Percentiles rank a stretch among this genome's conserved stretches.
These are phyloP conservation scores for Polydrusus pterygomalis DNA, from an alignment of 2,888 invertebrate species.

Conservation along the genomic window DNA sequence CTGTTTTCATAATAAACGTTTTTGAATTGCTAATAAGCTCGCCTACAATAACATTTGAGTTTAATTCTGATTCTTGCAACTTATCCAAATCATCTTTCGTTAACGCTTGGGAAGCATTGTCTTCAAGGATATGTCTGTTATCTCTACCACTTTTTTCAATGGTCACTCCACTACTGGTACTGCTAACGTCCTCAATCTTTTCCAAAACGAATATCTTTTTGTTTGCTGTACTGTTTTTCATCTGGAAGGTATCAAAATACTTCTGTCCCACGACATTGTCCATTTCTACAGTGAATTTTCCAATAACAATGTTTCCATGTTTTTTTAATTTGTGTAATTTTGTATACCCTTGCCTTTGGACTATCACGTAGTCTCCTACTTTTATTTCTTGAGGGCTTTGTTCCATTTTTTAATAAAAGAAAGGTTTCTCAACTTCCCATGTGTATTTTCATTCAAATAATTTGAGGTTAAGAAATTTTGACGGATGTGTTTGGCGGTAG, in stretches of 20 bases:
- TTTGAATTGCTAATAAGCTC: slow-evolving; percentile 93
- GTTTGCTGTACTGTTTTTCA: slow-evolving; percentile 77
- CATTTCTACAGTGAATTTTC: slow-evolving; percentile 82
- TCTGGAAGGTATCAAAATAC: slow-evolving; percentile 86
- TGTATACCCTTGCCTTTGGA: slow-evolving; percentile 85
- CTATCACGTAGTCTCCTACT: slow-evolving; percentile 83
- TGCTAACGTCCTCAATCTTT: slow-evolving; percentile 75
- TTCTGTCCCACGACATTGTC: slow-evolving; percentile 79
- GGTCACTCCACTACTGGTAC: slow-evolving; percentile 74
- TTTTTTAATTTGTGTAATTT: slow-evolving; percentile 84
- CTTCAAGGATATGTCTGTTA: slow-evolving; percentile 89
- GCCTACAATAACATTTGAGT: slow-evolving; percentile 89
- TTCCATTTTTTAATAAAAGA: slow-evolving; percentile 31
- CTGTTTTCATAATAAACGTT: slow-evolving; percentile 93
- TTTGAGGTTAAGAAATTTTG: slow-evolving; percentile 32
- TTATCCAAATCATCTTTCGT: slow-evolving; percentile 88
- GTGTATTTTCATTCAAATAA: slow-evolving; percentile 19
- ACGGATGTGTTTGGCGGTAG: slow-evolving; percentile 3
- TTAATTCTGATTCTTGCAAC: slow-evolving; percentile 83
- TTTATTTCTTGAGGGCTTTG: slow-evolving; percentile 71
- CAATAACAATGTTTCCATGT: slow-evolving; percentile 79
- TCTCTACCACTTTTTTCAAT: slow-evolving; percentile 84
- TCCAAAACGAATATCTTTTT: slow-evolving; percentile 75
- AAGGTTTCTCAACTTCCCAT: neutral
- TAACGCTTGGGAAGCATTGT: slow-evolving; percentile 87